phyloP scores from a whole-genome alignment of 2,888 invertebrate genomes.

The Tridacna crocea region DNA sequence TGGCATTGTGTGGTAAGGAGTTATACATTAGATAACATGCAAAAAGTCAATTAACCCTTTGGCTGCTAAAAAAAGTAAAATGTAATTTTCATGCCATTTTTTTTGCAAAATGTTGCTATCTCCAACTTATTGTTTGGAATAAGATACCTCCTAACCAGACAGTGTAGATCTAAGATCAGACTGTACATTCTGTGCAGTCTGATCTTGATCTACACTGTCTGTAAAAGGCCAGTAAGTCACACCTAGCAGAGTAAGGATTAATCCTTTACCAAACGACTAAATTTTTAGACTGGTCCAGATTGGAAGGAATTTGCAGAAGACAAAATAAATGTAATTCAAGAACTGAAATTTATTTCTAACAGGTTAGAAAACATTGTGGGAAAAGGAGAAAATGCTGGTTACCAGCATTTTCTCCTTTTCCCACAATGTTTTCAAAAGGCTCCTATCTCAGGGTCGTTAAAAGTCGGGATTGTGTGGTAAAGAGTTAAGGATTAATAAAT shows the following conservation, averaged over 20 bases:
- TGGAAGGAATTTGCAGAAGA: background rate
- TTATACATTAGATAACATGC: background rate
- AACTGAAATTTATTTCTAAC: background rate
- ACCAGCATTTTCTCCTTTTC: slow-evolving; percentile 1
- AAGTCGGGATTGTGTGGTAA: background rate
- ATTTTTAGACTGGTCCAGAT: background rate
- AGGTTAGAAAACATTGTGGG: background rate
- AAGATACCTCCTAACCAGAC: too few species aligned
- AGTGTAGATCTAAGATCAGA: too few species aligned
- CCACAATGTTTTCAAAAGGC: background rate
- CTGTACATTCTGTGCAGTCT: too few species aligned
- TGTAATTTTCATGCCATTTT: too few species aligned
- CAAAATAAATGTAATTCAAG: background rate
- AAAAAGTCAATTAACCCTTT: too few species aligned
- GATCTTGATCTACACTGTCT: too few species aligned
- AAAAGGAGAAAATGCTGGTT: slow-evolving; percentile 5
- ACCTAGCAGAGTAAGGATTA: too few species aligned
- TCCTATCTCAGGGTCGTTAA: background rate
- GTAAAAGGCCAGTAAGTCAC: too few species aligned
- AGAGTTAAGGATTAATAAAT: background rate
- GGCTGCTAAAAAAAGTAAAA: too few species aligned
- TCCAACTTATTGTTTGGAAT: too few species aligned
- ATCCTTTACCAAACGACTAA: background rate
- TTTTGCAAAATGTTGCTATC: too few species aligned
- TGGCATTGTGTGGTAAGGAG: background rate